A percentile compares a stretch with the other conserved stretches of the same genome.
Evolutionary conservation across 2,888 invertebrate species (phyloP).

Genomic region (Eupithecia abbreviata): DNA sequence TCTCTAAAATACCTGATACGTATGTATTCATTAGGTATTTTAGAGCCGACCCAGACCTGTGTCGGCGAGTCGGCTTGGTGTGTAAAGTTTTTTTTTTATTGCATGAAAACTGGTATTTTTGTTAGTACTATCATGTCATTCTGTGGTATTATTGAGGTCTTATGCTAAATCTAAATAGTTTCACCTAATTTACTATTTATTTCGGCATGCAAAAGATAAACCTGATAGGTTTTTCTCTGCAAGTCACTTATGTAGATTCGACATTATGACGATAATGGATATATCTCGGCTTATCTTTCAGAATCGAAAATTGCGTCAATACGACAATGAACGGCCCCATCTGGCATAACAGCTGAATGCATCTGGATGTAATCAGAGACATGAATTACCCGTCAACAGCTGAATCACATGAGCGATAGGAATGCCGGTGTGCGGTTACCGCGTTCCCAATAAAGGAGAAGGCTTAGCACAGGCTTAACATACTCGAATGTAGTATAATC

Average conservation of each 20-base stretch:
- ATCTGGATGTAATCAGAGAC: conserved; percentile 7
- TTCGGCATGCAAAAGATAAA: not conserved
- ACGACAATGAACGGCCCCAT: not conserved
- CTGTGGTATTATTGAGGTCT: too few species aligned
- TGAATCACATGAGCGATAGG: conserved; percentile 12
- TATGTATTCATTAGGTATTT: too few species aligned
- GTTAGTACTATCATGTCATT: too few species aligned
- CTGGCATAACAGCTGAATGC: conserved; percentile 10
- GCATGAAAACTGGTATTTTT: too few species aligned
- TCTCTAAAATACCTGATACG: too few species aligned
- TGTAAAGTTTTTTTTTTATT: too few species aligned
- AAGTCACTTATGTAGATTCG: not conserved
- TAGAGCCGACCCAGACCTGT: too few species aligned
- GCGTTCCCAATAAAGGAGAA: not conserved
- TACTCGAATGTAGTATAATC: not conserved
- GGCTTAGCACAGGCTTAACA: not conserved
- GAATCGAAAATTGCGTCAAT: not conserved
- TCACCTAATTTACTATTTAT: not conserved
- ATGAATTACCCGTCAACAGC: conserved; percentile 15
- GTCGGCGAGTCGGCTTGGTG: too few species aligned
- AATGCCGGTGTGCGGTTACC: conserved; percentile 20
- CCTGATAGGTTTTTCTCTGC: not conserved
- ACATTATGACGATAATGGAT: not conserved
- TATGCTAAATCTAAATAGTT: not conserved
- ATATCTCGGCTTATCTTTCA: not conserved